phyloP scores from a whole-genome alignment of 2,888 invertebrate species.

The Xylophagus ater region DNA sequence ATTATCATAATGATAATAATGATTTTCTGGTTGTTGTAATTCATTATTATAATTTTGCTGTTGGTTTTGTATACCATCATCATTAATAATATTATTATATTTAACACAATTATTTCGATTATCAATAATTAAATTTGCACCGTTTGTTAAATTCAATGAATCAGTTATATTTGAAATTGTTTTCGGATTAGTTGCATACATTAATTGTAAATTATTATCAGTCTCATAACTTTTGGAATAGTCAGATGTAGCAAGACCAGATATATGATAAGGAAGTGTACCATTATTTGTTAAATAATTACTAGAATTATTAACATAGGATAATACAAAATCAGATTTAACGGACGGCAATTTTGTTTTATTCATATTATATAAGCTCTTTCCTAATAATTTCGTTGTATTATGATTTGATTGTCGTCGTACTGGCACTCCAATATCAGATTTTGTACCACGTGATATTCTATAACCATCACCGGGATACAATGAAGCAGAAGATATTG shows the following conservation, averaged over 20 bases:
- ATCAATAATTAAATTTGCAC: too few relatives aligned
- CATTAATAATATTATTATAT: background rate
- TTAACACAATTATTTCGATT: background rate
- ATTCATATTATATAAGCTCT: conserved; percentile 11
- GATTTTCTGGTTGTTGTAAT: too few relatives aligned
- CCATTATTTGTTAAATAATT: conserved; percentile 9
- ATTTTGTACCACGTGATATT: conserved; percentile 31
- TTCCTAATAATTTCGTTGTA: conserved; percentile 9
- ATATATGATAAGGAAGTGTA: conserved; percentile 10
- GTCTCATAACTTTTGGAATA: conserved; percentile 13
- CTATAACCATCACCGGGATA: conserved; percentile 23
- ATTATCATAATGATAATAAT: conserved; percentile 13
- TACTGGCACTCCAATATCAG: conserved; percentile 37
- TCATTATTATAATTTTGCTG: too few relatives aligned
- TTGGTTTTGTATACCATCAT: background rate
- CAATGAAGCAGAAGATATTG: conserved; percentile 24
- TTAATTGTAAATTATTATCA: conserved; percentile 28
- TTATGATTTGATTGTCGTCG: conserved; percentile 20
- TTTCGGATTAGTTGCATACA: conserved; percentile 34
- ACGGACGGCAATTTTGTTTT: conserved; percentile 18
- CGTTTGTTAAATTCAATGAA: too few relatives aligned
- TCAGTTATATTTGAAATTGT: conserved; percentile 5
- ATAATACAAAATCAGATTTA: conserved; percentile 35
- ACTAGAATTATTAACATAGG: conserved; percentile 27
- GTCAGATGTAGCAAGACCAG: conserved; percentile 8